Conservation (phyloP, 2,888 invertebrate genomes). For the Trimorus sp. region DNA sequence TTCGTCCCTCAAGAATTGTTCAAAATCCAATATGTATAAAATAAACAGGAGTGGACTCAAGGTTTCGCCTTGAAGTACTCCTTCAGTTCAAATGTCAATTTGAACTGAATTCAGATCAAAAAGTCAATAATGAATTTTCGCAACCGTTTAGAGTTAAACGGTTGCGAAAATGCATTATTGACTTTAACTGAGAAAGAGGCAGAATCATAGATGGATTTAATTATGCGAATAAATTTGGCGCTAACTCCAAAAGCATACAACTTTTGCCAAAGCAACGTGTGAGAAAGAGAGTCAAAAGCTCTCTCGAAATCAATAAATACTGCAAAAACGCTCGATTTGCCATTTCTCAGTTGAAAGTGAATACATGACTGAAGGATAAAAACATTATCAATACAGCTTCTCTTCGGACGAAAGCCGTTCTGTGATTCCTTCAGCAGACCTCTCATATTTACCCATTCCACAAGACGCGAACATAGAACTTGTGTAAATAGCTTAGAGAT, state of each 20-base stretch:
- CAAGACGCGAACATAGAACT: background rate
- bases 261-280: background rate
- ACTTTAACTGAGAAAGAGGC: background rate
- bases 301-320: slow-evolving; percentile 3
- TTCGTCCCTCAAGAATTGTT: background rate
- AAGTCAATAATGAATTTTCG: too few species aligned
- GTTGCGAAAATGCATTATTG: background rate
- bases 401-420: background rate
- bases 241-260: background rate
- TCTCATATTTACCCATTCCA: background rate
- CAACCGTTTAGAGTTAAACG: too few species aligned
- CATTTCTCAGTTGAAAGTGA: background rate
- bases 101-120: too few species aligned
- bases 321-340: slow-evolving; percentile 1
- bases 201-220: slow-evolving; percentile 8
- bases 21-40: background rate
- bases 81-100: too few species aligned
- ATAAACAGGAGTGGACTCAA: background rate
- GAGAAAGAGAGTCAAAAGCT: background rate
- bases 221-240: background rate
- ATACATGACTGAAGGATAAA: slow-evolving; percentile 2
- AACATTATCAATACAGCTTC: slow-evolving; percentile 1
- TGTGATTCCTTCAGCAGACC: background rate
- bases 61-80: background rate
- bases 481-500: slow-evolving; percentile 1